Evolutionary conservation across 2,888 invertebrate species (phyloP).

Genomic region (Tipula lateralis): DNA sequence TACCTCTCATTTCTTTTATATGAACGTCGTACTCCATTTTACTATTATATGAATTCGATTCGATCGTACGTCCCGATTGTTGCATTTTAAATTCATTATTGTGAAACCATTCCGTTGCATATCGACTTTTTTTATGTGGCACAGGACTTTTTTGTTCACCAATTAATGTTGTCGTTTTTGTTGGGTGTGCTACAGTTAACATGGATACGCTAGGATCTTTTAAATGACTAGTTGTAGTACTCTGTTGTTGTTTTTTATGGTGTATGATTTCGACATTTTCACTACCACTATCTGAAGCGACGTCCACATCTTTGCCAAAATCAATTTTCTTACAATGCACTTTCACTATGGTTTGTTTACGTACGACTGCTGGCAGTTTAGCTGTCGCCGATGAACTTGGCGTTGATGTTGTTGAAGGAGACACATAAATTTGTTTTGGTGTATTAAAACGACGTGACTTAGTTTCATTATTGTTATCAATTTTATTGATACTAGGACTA

Average conservation of each 20-base stretch:
- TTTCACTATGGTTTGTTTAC: not conserved
- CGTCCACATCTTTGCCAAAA: not conserved
- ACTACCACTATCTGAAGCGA: not conserved
- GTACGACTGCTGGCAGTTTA: not conserved
- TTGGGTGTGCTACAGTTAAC: not conserved
- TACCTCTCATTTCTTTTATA: conserved; percentile 82
- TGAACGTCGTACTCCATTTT: conserved; percentile 82
- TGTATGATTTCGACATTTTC: not conserved
- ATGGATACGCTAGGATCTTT: not conserved
- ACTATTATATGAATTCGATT: conserved; percentile 41
- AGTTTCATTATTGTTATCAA: not conserved
- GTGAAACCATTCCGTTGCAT: conserved; percentile 4
- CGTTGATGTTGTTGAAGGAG: not conserved
- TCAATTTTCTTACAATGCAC: not conserved
- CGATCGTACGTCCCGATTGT: conserved; percentile 26
- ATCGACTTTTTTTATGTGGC: conserved; percentile 25
- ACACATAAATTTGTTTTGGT: not conserved
- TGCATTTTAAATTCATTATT: conserved; percentile 32
- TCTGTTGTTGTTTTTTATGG: not conserved
- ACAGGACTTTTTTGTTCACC: conserved; percentile 13
- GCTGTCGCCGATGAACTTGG: not conserved
- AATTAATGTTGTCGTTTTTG: not conserved
- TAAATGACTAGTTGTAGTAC: not conserved
- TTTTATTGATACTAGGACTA: conserved; percentile 20
- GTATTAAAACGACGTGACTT: conserved; percentile 14